A percentile compares a stretch with the other conserved stretches of the same genome.
Evolutionary conservation across 2,797 vertebrate genomes (phyloP).

Genomic region (Cryptoprocta ferox): DNA sequence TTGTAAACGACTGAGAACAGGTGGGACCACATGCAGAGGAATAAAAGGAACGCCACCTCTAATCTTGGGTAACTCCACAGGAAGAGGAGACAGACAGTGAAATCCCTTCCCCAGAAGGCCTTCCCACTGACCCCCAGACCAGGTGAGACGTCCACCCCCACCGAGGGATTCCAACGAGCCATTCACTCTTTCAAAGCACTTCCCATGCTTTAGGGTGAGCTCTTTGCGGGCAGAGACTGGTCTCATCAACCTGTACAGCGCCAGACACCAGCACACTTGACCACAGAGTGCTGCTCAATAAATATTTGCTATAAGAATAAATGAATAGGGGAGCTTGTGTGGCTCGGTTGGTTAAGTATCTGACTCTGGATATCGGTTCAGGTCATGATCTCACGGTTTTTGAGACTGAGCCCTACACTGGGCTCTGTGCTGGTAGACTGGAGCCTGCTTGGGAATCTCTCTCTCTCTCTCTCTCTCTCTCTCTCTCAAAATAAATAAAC

Average conservation of each 20-base stretch:
- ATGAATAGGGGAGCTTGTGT: too few species aligned
- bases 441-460: too few species aligned
- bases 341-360: too few species aligned
- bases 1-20: not conserved
- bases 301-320: not conserved
- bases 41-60: not conserved
- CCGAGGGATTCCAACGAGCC: not conserved
- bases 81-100: not conserved
- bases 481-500: too few species aligned
- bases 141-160: not conserved
- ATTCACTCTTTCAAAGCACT: not conserved
- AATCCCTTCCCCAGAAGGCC: too few species aligned
- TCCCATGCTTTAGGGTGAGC: not conserved
- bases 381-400: too few species aligned
- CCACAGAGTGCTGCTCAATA: not conserved
- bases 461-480: too few species aligned
- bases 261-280: not conserved
- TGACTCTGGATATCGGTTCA: too few species aligned
- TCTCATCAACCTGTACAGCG: not conserved
- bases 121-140: not conserved
- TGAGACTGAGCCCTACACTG: too few species aligned
- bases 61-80: not conserved
- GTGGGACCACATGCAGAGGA: too few species aligned
- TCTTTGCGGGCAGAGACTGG: not conserved
- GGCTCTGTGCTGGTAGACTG: too few species aligned